Conservation (phyloP, 35 echinoderm and acorn worm genomes). For the Apostichopus parvimensis region DNA sequence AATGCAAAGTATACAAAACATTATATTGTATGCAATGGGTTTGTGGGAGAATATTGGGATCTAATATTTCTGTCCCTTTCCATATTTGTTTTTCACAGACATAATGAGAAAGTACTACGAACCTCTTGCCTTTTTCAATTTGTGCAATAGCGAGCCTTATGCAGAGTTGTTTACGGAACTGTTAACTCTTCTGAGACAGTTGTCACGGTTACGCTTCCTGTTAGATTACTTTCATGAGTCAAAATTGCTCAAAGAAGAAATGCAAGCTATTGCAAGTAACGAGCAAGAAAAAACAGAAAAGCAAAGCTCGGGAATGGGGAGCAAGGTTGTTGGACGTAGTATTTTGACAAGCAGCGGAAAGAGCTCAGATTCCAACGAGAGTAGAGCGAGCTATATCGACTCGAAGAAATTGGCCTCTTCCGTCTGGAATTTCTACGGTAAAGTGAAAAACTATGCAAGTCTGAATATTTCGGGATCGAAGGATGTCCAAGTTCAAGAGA, state of each 20-base stretch:
- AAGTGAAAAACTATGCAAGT: constrained; percentile 50
- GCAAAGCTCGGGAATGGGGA: not conserved
- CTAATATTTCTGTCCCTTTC: not conserved
- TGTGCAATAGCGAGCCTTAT: constrained; percentile 80
- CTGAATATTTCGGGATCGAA: not conserved
- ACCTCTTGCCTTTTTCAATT: constrained; percentile 75
- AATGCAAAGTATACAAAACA: no score
- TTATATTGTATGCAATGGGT: no score
- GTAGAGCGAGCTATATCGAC: not conserved
- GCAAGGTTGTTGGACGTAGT: not conserved
- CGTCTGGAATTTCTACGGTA: constrained; percentile 36
- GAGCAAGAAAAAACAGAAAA: not conserved
- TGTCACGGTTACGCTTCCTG: constrained; percentile 72
- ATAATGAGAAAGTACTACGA: constrained; percentile 79
- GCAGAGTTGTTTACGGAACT: constrained; percentile 67
- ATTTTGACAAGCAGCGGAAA: not conserved
- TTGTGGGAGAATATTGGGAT: no score
- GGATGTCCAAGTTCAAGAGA: not conserved
- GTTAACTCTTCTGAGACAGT: constrained; percentile 68
- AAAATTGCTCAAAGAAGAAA: not conserved
- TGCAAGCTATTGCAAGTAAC: not conserved
- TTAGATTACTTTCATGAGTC: constrained; percentile 81
- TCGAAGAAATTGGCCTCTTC: constrained; percentile 35
- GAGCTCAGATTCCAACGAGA: not conserved
- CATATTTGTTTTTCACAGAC: constrained; percentile 53